Conservation (phyloP, 2,797 vertebrate species). For the Chloroceryle inda region DNA sequence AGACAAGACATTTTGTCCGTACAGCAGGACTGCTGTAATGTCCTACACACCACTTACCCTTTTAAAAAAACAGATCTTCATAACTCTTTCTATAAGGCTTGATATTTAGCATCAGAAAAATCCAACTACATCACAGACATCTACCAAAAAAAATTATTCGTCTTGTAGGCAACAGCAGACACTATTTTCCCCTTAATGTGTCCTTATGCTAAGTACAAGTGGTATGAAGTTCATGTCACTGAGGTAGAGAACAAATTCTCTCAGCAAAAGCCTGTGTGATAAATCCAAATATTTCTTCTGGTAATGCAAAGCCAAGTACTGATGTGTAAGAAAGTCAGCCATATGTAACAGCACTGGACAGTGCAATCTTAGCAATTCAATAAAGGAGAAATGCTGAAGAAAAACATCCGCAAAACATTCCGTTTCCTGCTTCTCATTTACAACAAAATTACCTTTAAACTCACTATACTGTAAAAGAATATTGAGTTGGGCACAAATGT, state of each 20-base stretch:
- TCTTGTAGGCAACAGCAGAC: neutral
- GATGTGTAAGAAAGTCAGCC: neutral
- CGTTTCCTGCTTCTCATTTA: neutral
- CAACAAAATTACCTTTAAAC: conserved; percentile 26
- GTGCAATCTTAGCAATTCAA: neutral
- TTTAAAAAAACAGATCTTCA: neutral
- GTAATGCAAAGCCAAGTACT: neutral
- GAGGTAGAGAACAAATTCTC: neutral
- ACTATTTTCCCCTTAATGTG: neutral
- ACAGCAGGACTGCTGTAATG: neutral
- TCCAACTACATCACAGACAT: neutral
- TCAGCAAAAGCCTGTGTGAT: neutral
- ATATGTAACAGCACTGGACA: neutral
- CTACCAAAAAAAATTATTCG: neutral
- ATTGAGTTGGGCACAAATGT: neutral
- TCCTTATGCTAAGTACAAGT: neutral
- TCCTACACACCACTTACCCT: neutral
- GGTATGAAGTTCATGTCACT: neutral
- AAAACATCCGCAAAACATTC: conserved; percentile 3
- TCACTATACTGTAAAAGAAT: neutral
- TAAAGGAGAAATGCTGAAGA: neutral
- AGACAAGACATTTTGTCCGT: neutral
- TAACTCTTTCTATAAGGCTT: neutral
- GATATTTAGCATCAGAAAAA: neutral
- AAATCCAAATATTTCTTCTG: neutral